Base-by-base conservation (phyloP, 2,113 vertebrate species). In the Platysternon megacephalum region DNA sequence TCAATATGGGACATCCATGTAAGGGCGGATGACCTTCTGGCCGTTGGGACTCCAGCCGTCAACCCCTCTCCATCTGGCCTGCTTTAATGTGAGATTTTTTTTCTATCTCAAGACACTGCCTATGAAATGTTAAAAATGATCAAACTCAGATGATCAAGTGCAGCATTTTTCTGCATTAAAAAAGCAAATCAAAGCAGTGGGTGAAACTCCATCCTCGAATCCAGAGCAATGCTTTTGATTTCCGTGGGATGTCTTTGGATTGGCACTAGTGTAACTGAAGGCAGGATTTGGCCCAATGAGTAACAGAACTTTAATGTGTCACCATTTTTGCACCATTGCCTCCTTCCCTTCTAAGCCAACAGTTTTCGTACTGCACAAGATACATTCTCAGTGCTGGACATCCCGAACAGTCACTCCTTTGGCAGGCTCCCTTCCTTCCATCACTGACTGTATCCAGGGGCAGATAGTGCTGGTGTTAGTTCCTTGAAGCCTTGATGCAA, bases 301-400 rank as follows among this genome's bases (percentile, higher is more conserved):
- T 65, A n/a, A n/a, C 61, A 35, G 16, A 65, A 65, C 32, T 65
- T 35, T 65, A 65, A 17, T 35, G 32, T 32, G 32, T 65, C 61
- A n/a, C 32, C 90, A 81, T 87, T 83, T 61, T 49, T 89, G 11
- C 39, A n/a, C 6, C 72, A 52, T 16, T 19, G 0, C 44, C 91
- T 82, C 65, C 90, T 96, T 88, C 82, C 79, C 76, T 78, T 80
- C 91, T 84, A 90, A 82, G 76, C 74, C 82, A 51, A 46, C 11
- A 46, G 48, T 84, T 96, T 84, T 76, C 86, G 91, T 84, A 48
- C 55, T 68, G 48, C 72, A 42, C 51, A 68, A 84, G 82, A 48
- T 42, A n/a, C 56, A 39, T 76, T 72, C 61, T 42, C 53, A 28
- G 17, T 65, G 49, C 68, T 94, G 91, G 91, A 55, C 28, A 84